Percentiles rank a stretch among this genome's conserved stretches.
Evolutionary conservation across 2,113 vertebrate species (phyloP).

Genomic region (Hystrix brachyura): DNA sequence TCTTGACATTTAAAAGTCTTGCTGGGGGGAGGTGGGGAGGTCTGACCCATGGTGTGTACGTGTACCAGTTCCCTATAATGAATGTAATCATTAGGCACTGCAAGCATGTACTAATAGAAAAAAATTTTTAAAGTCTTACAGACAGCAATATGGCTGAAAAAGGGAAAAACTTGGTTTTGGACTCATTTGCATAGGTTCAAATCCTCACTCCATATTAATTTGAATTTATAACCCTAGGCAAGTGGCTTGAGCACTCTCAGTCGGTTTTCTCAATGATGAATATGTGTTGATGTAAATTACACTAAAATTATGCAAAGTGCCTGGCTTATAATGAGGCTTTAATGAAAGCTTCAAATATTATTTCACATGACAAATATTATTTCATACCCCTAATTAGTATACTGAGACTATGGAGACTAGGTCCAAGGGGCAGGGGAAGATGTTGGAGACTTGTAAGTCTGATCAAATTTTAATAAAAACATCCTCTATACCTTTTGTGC

Average conservation of each 20-base stretch:
- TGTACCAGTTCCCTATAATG: neutral
- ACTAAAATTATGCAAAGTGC: constrained; percentile 40
- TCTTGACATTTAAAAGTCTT: neutral
- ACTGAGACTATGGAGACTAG: neutral
- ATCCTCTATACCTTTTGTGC: neutral
- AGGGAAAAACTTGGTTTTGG: neutral
- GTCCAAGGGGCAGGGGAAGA: neutral
- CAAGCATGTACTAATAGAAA: neutral
- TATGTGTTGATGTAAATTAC: constrained; percentile 58
- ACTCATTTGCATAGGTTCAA: neutral
- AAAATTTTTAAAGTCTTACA: neutral
- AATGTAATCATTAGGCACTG: neutral
- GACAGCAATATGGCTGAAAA: neutral
- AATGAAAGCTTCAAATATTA: constrained; percentile 52
- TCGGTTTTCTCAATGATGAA: constrained; percentile 57
- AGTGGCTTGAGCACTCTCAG: constrained; percentile 4
- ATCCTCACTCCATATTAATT: neutral
- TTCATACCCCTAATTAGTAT: neutral
- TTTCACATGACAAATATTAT: constrained; percentile 44
- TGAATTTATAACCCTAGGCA: neutral
- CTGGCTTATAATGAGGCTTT: constrained; percentile 51
- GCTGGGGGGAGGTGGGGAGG: neutral
- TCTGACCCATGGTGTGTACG: neutral
- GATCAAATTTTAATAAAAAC: neutral
- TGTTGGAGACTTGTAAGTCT: neutral